Base-by-base conservation (phyloP, 2,888 invertebrate genomes). In the Atrina japonica region DNA sequence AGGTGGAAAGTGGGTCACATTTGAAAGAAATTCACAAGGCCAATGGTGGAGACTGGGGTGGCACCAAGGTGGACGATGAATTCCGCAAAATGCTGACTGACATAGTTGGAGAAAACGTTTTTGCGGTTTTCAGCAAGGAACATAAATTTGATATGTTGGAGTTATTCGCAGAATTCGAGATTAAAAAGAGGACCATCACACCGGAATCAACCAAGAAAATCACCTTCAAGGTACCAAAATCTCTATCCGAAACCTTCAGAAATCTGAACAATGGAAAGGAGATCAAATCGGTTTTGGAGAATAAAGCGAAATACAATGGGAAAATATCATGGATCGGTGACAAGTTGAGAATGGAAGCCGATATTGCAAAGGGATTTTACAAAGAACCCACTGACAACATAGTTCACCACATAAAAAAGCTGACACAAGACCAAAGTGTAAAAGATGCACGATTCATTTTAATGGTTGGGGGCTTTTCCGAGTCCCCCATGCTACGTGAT, bases 401-500 rank as follows among this genome's bases (percentile, higher is more conserved):
- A 16, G 52, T 70, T 0, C 7, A n/a, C 11, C 78, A 81, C 66
- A 50, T 81, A 7, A 63, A 66, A 45, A 35, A 70, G 5, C 43
- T 81, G 40, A 61, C 78, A 6, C 18, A 63, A 25, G 35, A 66
- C 14, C 75, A 70, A 9, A 30, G 43, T 16, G 61, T 73, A 0
- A 50, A 67, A 45, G 75, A 68, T 11, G 71, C 72, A 11, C 67
- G 68, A 25, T 65, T 70, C 9, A 76, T 79, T 30, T 40, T 79
- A 41, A 70, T 80, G 73, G 77, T 80, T 0, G 80, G 80, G 3
- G 77, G 77, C 11, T 80, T 77, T 71, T 75, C 78, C 5, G 80
- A 78, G 52, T 78, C 73, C 0, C 63, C 53, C 3, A 66, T 78
- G 64, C 18, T 78, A 14, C 76, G 77, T 43, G 60, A 75, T 61